Base-by-base conservation (phyloP, 2,797 vertebrate genomes). In the Chloroceryle amazona region DNA sequence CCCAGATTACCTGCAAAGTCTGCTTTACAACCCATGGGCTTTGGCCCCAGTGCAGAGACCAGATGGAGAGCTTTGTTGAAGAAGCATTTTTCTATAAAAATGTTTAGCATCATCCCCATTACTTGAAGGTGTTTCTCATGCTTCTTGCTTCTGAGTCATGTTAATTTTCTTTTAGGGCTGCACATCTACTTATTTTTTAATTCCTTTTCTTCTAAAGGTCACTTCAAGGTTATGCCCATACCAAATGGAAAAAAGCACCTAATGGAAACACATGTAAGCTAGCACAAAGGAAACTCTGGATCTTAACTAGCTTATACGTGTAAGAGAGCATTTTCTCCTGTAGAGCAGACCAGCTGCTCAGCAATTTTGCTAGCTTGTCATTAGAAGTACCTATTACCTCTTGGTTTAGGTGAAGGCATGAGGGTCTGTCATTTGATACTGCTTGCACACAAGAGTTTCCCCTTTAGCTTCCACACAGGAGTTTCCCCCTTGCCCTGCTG, bases 121-220 rank as follows among this genome's bases (percentile, higher is more conserved):
- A 92, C 96, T 96, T 26, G 17, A 82, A 97, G 96, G 96, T 95
- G 96, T 88, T 97, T 95, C 95, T 97, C 68, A 52, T 97, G 85
- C 62, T 96, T 97, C 68, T 52, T 97, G 85, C 62, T 96, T 96
- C 89, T 94, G 86, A 89, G 86, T 92, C 84, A 92, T 79, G 58
- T 89, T 96, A 95, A 79, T 96, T 97, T 96, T 95, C 82, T 82
- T 83, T 42, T 26, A 54, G 57, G 46, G 42, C 71, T 90, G 81
- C 79, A 65, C 55, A 57, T 74, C 52, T 39, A 75, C 85, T 83
- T 89, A 66, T 71, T 91, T 94, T 86, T 92, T 86, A 90, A 91
- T 84, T 86, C 46, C 61, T 94, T 86, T 61, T 37, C 33, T 95
- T 95, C 72, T 86, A 78, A 94, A 95, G 84, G 75, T 93, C 52